Evolutionary conservation across 2,113 vertebrate species (phyloP).

Genomic region (Platichthys flesus): DNA sequence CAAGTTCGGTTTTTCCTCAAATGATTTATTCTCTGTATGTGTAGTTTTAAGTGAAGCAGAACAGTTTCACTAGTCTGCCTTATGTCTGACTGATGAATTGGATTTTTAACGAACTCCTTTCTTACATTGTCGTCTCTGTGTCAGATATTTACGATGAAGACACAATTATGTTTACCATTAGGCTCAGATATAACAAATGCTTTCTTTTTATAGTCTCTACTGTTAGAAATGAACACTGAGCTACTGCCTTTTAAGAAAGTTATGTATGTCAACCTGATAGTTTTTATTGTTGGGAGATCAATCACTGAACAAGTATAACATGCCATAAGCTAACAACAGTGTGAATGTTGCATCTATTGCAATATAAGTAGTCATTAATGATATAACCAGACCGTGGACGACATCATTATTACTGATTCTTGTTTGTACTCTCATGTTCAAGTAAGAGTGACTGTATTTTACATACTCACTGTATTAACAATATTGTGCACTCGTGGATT

Average conservation of each 20-base stretch:
- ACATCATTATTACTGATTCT: conserved; percentile 56
- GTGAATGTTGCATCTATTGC: conserved; percentile 71
- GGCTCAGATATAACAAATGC: conserved; percentile 73
- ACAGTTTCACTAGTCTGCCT: conserved; percentile 67
- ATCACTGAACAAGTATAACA: conserved; percentile 72
- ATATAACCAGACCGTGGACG: conserved; percentile 56
- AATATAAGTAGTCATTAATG: conserved; percentile 65
- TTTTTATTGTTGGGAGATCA: conserved; percentile 68
- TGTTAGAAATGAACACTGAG: conserved; percentile 79
- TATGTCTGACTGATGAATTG: conserved; percentile 62
- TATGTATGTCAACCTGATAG: conserved; percentile 66
- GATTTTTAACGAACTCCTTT: conserved; percentile 61
- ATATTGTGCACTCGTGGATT: conserved; percentile 72
- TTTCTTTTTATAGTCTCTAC: conserved; percentile 77
- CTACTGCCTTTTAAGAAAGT: conserved; percentile 77
- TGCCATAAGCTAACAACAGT: conserved; percentile 70
- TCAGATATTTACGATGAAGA: conserved; percentile 75
- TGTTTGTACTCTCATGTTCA: conserved; percentile 60
- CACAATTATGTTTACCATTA: conserved; percentile 76
- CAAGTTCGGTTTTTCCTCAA: conserved; percentile 56
- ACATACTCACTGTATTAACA: conserved; percentile 75
- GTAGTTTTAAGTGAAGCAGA: conserved; percentile 72
- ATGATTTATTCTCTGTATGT: conserved; percentile 71
- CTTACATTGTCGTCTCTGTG: conserved; percentile 63
- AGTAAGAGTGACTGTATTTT: conserved; percentile 65